Conservation (phyloP, 2,888 invertebrate genomes). For the Acanthacorydalis orientalis region DNA sequence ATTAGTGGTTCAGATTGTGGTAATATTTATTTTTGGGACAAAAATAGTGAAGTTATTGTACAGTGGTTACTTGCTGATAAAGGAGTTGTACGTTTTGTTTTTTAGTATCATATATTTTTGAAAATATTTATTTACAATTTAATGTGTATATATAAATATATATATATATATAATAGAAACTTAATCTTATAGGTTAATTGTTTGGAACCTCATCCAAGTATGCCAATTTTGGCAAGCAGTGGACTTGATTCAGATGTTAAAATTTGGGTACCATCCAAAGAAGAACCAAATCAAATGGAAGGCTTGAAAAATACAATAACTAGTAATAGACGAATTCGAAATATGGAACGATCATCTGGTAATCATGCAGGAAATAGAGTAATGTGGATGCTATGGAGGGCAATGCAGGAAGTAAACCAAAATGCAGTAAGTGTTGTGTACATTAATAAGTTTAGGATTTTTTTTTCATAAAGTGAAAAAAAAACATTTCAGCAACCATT, state of each 20-base stretch:
- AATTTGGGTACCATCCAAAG: constrained; percentile 70
- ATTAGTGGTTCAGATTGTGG: constrained; percentile 92
- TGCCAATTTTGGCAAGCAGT: constrained; percentile 77
- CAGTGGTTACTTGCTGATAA: constrained; percentile 72
- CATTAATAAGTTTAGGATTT: background rate
- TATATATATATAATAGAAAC: background rate
- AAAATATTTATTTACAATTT: background rate
- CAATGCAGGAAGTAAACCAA: background rate
- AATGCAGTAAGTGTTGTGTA: background rate
- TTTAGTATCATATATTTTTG: background rate
- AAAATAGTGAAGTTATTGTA: constrained; percentile 71
- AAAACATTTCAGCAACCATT: background rate
- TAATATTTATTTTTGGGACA: constrained; percentile 80
- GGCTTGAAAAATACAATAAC: constrained; percentile 29
- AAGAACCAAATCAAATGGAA: constrained; percentile 35
- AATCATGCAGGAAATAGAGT: constrained; percentile 18
- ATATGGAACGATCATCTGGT: constrained; percentile 2
- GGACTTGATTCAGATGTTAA: constrained; percentile 87
- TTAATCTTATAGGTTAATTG: constrained; percentile 58
- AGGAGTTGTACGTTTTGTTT: constrained; percentile 54
- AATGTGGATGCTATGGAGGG: constrained; percentile 24
- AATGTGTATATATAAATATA: background rate
- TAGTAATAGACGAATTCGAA: constrained; percentile 13
- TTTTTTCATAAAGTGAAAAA: background rate
- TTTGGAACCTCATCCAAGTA: constrained; percentile 75